Base-by-base conservation (phyloP, 2,113 vertebrate genomes). In the Oreochromis spilurus region DNA sequence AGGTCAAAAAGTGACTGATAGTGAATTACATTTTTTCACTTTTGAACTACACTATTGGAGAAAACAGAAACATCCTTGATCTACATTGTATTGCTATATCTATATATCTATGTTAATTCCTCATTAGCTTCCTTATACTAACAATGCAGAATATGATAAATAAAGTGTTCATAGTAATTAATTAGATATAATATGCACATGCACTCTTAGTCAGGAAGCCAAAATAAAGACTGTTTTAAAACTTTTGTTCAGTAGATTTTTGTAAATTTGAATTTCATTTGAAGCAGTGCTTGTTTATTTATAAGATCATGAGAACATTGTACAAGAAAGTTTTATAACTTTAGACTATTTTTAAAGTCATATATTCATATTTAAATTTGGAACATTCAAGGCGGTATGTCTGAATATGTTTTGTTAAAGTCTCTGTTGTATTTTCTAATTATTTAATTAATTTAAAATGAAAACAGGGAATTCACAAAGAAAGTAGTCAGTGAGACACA, bases 341-440 rank as follows among this genome's bases (percentile, higher is more conserved):
- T 85, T 83, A 52, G 58, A 62, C 21, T 58, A 88, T 90, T 87
- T 86, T 88, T 92, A 84, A 83, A 91, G 70, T 91, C 80, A 88
- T 55, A 90, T 87, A 86, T 91, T 83, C 40, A 87, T 85, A 91
- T 91, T 91, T 88, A 87, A 88, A 43, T 82, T 81, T 36, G 29
- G 79, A 88, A 79, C 82, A 86, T 91, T 85, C 54, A 52, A 21
- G 57, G 45, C 82, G 82, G 84, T 91, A 83, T 79, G 75, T 89
- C 83, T 88, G 79, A 88, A 93, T 88, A 43, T 40, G 82, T 79
- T 82, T 91, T 88, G 26, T 50, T 77, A 9, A 77, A 77, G 48
- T 81, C 14, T 79, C 21, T 34, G 65, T 8, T 82, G 81, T 79
- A 10, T 81, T 62, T 82, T 52, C 43, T 84, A 19, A 53, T 24